phyloP scores from a whole-genome alignment of 1,140 invertebrate genomes.

The Polypedilum vanderplanki region DNA sequence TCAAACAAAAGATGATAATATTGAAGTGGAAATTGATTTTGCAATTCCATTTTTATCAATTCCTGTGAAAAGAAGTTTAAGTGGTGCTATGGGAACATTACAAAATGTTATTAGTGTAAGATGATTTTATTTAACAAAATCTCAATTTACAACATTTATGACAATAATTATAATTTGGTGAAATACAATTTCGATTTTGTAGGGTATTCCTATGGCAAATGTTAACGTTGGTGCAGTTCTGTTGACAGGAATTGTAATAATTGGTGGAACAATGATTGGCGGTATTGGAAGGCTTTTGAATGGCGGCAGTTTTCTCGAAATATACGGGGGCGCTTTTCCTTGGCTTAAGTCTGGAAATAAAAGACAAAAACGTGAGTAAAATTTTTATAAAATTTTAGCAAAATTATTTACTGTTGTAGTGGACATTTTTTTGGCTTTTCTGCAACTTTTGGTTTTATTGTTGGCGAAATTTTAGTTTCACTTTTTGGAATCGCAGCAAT shows the following conservation, averaged over 20 bases:
- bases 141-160: background rate
- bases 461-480: too few species aligned
- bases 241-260: conserved; percentile 35
- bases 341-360: conserved; percentile 10
- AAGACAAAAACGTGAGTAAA: conserved; percentile 13
- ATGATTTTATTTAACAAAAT: background rate
- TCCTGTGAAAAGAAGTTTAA: background rate
- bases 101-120: conserved; percentile 15
- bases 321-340: background rate
- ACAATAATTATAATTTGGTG: too few species aligned
- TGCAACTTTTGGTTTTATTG: background rate
- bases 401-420: too few species aligned
- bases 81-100: conserved; percentile 21
- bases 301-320: background rate
- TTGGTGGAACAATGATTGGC: conserved; percentile 33
- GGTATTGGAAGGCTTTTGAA: background rate
- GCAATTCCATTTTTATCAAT: conserved; percentile 10
- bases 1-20: conserved; percentile 26
- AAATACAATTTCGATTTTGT: background rate
- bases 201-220: conserved; percentile 35
- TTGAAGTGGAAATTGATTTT: conserved; percentile 27
- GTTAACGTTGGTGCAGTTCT: conserved; percentile 38
- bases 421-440: background rate
- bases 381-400: too few species aligned
- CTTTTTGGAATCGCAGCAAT: too few species aligned